Evolutionary conservation across 2,888 invertebrate species (phyloP).

Genomic region (Limnephilus marmoratus): DNA sequence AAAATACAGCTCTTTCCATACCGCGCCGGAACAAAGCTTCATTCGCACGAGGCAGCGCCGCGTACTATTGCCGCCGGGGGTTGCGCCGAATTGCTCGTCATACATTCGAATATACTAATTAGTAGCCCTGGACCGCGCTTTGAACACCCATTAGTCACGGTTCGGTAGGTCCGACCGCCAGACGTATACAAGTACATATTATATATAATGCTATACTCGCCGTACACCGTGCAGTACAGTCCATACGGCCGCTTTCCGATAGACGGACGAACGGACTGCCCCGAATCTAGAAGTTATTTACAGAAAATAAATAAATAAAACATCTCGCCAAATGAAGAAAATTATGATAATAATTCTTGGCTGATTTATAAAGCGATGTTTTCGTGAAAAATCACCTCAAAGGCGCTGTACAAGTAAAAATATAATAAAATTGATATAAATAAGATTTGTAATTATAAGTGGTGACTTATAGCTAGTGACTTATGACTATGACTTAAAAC

Average conservation of each 20-base stretch:
- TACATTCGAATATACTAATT: conserved; percentile 22
- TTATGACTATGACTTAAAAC: no score
- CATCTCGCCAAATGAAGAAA: no score
- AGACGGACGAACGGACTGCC: background rate
- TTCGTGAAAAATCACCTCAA: no score
- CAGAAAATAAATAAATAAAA: no score
- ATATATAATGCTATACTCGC: background rate
- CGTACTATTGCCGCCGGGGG: background rate
- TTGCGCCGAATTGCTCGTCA: background rate
- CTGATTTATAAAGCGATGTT: no score
- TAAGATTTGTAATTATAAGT: no score
- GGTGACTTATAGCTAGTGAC: no score
- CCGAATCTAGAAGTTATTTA: background rate
- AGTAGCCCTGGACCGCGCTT: conserved; percentile 6
- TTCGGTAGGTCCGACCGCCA: conserved; percentile 17
- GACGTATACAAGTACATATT: background rate
- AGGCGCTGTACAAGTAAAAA: no score
- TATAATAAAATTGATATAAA: no score
- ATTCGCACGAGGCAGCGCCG: background rate
- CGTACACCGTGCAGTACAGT: background rate
- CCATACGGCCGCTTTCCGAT: background rate
- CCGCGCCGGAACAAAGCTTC: background rate
- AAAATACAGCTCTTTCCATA: background rate
- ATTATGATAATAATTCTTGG: no score
- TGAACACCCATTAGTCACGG: conserved; percentile 23